These are phyloP conservation scores for Tiliacea aurago DNA, from an alignment of 2,888 invertebrate genomes.

Conservation along the genomic window DNA sequence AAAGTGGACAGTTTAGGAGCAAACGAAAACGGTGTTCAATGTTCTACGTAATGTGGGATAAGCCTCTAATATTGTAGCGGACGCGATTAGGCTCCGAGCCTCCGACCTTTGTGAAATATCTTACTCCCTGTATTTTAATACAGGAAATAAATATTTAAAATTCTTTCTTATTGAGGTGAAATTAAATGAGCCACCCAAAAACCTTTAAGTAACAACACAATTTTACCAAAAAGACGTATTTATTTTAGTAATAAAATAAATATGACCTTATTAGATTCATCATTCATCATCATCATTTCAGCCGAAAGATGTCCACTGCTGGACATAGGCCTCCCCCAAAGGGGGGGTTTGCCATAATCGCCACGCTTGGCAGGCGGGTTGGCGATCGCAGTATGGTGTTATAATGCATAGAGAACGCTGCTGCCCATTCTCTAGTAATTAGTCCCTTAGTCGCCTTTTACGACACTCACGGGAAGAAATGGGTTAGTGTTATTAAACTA, in stretches of 20 bases:
- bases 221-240: not conserved
- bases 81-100: conserved; percentile 74
- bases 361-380: no score
- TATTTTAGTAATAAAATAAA: not conserved
- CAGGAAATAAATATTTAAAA: not conserved
- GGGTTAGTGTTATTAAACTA: no score
- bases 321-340: no score
- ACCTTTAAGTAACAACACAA: not conserved
- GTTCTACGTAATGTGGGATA: conserved; percentile 80
- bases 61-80: conserved; percentile 75
- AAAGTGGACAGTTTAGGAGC: conserved; percentile 65
- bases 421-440: no score
- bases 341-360: no score
- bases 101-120: conserved; percentile 67
- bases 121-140: conserved; percentile 45
- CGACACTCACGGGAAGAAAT: no score
- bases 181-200: no score
- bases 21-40: conserved; percentile 74
- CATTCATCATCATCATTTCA: no score
- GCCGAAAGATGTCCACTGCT: no score
- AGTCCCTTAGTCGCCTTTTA: no score
- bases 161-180: not conserved
- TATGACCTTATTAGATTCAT: not conserved
- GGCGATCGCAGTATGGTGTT: no score
- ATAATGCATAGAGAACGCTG: no score